Percentiles rank a stretch among this genome's conserved stretches.
Conservation (phyloP, 2,888 invertebrate genomes). For the Pandemis corylana region DNA sequence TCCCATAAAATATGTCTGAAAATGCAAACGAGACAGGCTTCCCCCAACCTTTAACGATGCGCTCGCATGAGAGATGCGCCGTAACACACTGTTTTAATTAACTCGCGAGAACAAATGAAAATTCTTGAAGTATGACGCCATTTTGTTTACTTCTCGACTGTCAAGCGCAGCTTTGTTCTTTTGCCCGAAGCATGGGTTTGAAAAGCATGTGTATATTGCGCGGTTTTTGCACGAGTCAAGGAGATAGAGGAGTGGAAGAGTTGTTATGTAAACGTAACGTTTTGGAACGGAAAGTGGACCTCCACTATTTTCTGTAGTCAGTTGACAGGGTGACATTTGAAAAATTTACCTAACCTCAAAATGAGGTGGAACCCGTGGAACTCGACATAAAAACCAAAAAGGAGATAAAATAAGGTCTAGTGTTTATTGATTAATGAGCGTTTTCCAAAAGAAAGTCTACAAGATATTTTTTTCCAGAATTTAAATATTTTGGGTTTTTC, state of each 20-base stretch:
- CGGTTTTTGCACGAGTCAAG: constrained; percentile 1
- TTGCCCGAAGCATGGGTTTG: neutral
- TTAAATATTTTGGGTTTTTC: too few relatives aligned
- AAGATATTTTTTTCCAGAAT: too few relatives aligned
- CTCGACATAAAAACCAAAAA: too few relatives aligned
- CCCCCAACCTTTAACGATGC: constrained; percentile 31
- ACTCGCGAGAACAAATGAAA: constrained; percentile 41
- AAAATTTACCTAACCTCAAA: too few relatives aligned
- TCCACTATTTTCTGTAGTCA: too few relatives aligned
- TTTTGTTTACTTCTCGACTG: constrained; percentile 24
- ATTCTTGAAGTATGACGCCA: constrained; percentile 42
- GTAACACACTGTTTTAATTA: constrained; percentile 41
- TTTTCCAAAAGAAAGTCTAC: too few relatives aligned
- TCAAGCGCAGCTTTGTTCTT: constrained; percentile 22
- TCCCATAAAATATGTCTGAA: too few relatives aligned
- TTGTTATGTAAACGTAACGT: neutral
- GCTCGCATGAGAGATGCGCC: constrained; percentile 31
- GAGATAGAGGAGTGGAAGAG: neutral
- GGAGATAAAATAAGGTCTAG: too few relatives aligned
- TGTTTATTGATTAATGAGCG: too few relatives aligned
- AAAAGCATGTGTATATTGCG: neutral
- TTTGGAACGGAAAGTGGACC: neutral
- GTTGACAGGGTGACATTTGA: too few relatives aligned
- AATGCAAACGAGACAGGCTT: neutral
- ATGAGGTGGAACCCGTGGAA: too few relatives aligned